phyloP scores from a whole-genome alignment of 2,797 vertebrate species.

The Lerista edwardsae region DNA sequence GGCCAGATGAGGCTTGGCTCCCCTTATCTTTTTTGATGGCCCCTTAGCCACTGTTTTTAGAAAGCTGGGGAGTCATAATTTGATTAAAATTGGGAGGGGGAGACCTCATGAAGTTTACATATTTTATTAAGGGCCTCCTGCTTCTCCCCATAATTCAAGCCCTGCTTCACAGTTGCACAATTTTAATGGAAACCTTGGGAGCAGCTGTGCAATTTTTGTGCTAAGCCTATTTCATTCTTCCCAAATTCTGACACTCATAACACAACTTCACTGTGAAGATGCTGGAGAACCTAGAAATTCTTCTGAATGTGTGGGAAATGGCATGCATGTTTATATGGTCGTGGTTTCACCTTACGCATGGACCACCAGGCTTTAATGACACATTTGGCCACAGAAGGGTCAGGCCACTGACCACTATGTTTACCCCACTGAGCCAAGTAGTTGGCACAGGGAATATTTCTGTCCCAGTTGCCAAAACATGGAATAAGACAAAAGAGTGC shows the following conservation, averaged over 20 bases:
- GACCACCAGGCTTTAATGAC: slow-evolving; percentile 75
- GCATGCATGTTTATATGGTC: slow-evolving; percentile 72
- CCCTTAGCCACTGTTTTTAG: too few relatives aligned
- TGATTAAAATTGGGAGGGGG: too few relatives aligned
- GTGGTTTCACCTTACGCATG: slow-evolving; percentile 73
- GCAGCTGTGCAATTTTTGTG: background rate
- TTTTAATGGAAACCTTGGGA: slow-evolving; percentile 41
- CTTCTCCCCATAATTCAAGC: too few relatives aligned
- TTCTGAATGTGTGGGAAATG: slow-evolving; percentile 69
- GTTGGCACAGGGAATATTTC: slow-evolving; percentile 67
- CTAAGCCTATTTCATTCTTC: slow-evolving; percentile 50
- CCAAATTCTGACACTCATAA: slow-evolving; percentile 58
- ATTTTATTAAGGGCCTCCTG: too few relatives aligned
- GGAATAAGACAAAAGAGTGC: slow-evolving; percentile 62
- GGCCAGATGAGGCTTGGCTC: too few relatives aligned
- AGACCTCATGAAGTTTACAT: too few relatives aligned
- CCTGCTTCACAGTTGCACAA: background rate
- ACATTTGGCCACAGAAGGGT: slow-evolving; percentile 69
- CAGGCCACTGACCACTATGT: slow-evolving; percentile 74
- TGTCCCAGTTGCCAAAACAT: slow-evolving; percentile 57
- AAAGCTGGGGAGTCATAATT: too few relatives aligned
- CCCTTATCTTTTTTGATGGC: too few relatives aligned
- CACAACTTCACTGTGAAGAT: slow-evolving; percentile 64
- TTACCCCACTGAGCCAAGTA: slow-evolving; percentile 64
- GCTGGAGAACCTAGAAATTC: slow-evolving; percentile 65